Percentiles rank a stretch among this genome's conserved stretches.
Evolutionary conservation across 2,113 vertebrate species (phyloP).

Genomic region (Halichoerus grypus): DNA sequence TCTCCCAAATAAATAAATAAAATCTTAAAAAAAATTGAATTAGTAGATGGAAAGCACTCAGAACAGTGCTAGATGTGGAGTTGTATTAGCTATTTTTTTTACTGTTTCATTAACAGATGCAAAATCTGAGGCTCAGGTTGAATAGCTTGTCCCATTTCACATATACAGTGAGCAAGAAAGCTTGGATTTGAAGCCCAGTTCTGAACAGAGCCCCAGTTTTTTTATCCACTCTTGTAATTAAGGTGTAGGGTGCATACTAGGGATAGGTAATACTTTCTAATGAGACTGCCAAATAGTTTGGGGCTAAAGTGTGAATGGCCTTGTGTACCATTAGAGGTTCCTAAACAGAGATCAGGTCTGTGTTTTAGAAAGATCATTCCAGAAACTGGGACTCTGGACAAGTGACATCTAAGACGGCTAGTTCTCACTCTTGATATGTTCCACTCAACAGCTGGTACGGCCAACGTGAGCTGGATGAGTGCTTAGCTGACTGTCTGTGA

Average conservation of each 20-base stretch:
- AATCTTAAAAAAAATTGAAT: background rate
- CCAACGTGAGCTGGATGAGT: background rate
- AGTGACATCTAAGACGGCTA: background rate
- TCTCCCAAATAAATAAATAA: background rate
- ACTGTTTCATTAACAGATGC: slow-evolving; percentile 9
- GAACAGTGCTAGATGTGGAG: background rate
- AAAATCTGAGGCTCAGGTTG: background rate
- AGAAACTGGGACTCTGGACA: background rate
- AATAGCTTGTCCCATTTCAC: background rate
- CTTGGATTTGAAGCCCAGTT: background rate
- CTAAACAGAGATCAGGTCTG: slow-evolving; percentile 7
- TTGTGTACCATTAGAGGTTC: background rate
- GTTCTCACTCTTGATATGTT: background rate
- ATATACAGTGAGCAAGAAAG: background rate
- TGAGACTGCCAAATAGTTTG: slow-evolving; percentile 39
- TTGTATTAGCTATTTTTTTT: background rate
- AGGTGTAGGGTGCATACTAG: background rate
- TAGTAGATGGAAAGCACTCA: background rate
- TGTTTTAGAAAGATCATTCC: slow-evolving; percentile 41
- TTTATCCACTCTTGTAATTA: slow-evolving; percentile 27
- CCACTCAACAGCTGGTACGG: background rate
- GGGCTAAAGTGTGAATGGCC: background rate
- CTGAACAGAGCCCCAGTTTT: slow-evolving; percentile 46
- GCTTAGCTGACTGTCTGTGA: background rate
- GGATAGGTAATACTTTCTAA: slow-evolving; percentile 15